These are phyloP conservation scores for Herminia tarsipennalis DNA, from an alignment of 2,888 invertebrate genomes.

Conservation along the genomic window DNA sequence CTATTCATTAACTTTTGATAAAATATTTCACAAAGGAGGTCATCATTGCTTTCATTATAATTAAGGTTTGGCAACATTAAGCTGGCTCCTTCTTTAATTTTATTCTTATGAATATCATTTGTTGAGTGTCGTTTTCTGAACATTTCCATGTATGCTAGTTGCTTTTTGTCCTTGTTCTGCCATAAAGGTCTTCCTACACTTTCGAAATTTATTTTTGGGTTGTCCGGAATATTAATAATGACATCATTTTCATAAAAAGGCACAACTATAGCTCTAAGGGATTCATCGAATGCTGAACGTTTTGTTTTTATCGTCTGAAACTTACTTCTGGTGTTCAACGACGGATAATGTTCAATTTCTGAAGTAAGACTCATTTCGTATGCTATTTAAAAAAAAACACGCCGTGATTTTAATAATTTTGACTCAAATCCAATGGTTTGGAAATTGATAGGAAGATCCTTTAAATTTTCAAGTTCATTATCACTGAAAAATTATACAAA, in stretches of 20 bases:
- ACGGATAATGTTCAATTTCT: no score
- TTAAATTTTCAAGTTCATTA: no score
- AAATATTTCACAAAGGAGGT: neutral
- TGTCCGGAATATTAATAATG: neutral
- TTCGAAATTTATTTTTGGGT: conserved; percentile 1
- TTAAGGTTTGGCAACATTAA: neutral
- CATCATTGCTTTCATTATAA: neutral
- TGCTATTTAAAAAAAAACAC: no score
- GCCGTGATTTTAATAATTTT: no score
- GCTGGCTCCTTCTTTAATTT: neutral
- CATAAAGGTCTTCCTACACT: neutral
- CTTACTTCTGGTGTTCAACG: no score
- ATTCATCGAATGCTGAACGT: no score
- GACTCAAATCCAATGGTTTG: no score
- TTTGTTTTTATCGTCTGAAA: no score
- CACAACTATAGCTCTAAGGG: conserved; percentile 1
- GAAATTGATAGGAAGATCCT: no score
- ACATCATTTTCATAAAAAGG: conserved; percentile 8
- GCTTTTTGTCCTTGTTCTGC: neutral
- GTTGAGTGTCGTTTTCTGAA: conserved; percentile 1
- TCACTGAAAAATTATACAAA: no score
- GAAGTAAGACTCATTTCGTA: no score
- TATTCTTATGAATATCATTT: neutral
- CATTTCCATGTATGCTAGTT: conserved; percentile 2
- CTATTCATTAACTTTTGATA: neutral